Evolutionary conservation across 2,888 invertebrate genomes (phyloP).

Genomic region (Callyntrura sp.): DNA sequence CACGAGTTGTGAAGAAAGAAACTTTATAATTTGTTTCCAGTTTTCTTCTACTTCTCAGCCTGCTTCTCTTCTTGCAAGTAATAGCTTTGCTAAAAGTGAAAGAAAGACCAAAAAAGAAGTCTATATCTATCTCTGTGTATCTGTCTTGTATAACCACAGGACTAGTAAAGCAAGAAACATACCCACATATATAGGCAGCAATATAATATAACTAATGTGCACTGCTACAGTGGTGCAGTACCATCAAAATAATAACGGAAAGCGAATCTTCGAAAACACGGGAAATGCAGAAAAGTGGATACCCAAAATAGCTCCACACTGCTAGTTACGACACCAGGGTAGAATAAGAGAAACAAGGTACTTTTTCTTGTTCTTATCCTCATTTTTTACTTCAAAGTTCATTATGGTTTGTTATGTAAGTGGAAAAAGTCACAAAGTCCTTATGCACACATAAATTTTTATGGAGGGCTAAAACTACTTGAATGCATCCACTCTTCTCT

Average conservation of each 20-base stretch:
- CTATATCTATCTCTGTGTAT: neutral
- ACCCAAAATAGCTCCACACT: neutral
- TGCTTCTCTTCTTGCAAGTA: neutral
- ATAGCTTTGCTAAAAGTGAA: constrained; percentile 7
- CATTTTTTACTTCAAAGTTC: constrained; percentile 31
- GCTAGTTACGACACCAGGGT: neutral
- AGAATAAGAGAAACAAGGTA: constrained; percentile 25
- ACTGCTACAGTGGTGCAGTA: neutral
- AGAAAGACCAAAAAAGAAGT: neutral
- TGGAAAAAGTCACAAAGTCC: constrained; percentile 54
- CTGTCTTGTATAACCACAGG: too few relatives aligned
- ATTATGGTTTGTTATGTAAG: constrained; percentile 53
- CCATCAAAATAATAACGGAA: neutral
- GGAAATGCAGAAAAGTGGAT: constrained; percentile 10
- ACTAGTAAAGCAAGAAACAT: neutral
- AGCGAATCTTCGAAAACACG: neutral
- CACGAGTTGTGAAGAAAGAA: constrained; percentile 34
- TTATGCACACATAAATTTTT: constrained; percentile 42
- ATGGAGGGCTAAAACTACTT: constrained; percentile 7
- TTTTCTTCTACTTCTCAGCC: constrained; percentile 1
- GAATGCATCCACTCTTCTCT: neutral
- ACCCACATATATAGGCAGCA: neutral
- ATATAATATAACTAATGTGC: too few relatives aligned
- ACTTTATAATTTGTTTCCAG: constrained; percentile 64
- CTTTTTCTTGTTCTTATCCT: constrained; percentile 30